phyloP scores from a whole-genome alignment of 2,888 invertebrate genomes.

The Barypeithes pellucidus region DNA sequence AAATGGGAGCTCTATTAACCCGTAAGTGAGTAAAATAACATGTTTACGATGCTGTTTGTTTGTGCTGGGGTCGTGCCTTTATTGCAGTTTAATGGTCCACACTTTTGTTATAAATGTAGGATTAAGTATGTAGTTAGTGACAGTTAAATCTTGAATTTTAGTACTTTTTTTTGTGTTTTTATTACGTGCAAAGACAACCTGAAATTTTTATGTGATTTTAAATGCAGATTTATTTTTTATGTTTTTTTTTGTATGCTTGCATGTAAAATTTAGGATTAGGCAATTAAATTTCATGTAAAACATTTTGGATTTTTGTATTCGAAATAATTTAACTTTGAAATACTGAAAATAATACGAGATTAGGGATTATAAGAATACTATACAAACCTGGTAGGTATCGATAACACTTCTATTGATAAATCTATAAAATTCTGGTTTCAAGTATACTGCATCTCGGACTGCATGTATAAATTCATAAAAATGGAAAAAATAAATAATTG shows the following conservation, averaged over 20 bases:
- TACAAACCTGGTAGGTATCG: no score
- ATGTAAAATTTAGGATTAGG: neutral
- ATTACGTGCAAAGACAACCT: neutral
- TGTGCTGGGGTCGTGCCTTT: constrained; percentile 34
- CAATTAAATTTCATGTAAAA: neutral
- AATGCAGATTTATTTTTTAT: neutral
- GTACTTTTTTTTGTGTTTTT: constrained; percentile 4
- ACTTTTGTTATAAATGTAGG: constrained; percentile 28
- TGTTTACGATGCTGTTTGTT: constrained; percentile 44
- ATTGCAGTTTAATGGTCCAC: constrained; percentile 46
- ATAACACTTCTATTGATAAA: no score
- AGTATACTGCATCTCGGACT: no score
- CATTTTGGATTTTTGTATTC: no score
- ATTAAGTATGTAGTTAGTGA: constrained; percentile 36
- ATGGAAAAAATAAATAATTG: no score
- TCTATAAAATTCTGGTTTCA: no score
- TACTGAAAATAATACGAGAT: no score
- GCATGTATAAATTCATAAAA: no score
- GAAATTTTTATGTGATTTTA: neutral
- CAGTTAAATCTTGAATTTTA: constrained; percentile 13
- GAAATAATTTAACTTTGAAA: no score
- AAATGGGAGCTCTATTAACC: constrained; percentile 37
- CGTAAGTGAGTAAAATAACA: constrained; percentile 45
- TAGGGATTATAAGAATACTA: no score
- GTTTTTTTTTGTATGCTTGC: neutral